phyloP scores from a whole-genome alignment of 2,888 invertebrate genomes.

The Oxycera nigricornis region DNA sequence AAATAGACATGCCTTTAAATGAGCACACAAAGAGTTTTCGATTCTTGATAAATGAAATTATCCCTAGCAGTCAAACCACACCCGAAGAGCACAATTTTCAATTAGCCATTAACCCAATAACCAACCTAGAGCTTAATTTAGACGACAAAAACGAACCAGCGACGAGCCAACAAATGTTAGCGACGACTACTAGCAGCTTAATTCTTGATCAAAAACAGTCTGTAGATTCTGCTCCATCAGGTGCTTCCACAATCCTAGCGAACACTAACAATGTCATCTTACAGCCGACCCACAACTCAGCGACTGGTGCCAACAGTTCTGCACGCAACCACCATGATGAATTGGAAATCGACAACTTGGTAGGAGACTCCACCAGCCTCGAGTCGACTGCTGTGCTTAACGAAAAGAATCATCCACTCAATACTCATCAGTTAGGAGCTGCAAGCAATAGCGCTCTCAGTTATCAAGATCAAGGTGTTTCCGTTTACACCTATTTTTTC shows the following conservation, averaged over 20 bases:
- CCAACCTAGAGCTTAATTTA: not conserved
- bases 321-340: no score
- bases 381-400: not conserved
- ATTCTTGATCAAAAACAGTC: conserved; percentile 14
- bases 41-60: not conserved
- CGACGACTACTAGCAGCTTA: not conserved
- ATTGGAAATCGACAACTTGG: not conserved
- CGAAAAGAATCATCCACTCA: not conserved
- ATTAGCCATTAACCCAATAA: conserved; percentile 10
- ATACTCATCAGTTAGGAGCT: not conserved
- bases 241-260: conserved; percentile 26
- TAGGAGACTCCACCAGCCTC: conserved; percentile 2
- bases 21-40: conserved; percentile 27
- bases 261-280: conserved; percentile 35
- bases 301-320: not conserved
- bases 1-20: conserved; percentile 23
- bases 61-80: not conserved
- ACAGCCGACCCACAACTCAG: conserved; percentile 6
- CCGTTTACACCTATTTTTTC: not conserved
- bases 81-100: not conserved
- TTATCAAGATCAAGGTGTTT: not conserved
- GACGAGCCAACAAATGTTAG: not conserved
- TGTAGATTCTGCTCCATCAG: conserved; percentile 39
- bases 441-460: not conserved
- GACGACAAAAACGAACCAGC: not conserved